These are phyloP conservation scores for Eristalis arbustorum DNA, from an alignment of 2,888 invertebrate species.

Conservation along the genomic window DNA sequence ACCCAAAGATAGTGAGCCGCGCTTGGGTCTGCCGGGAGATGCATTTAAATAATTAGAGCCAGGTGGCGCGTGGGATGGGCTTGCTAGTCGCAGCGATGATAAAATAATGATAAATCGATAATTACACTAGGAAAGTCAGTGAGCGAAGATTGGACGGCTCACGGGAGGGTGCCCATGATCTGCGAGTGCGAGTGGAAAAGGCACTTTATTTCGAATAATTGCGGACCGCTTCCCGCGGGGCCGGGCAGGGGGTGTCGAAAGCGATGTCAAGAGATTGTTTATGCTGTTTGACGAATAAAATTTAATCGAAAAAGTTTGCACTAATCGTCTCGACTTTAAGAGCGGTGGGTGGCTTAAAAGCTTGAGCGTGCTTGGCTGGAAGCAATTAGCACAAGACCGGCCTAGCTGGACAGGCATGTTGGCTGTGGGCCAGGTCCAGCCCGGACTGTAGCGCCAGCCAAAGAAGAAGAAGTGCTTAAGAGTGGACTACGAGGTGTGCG, in stretches of 20 bases:
- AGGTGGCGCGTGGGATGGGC: slow-evolving; percentile 66
- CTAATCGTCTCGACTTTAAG: slow-evolving; percentile 17
- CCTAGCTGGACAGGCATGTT: too few species aligned
- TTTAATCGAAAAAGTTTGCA: slow-evolving; percentile 60
- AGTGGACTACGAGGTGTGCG: too few species aligned
- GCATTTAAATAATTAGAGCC: slow-evolving; percentile 70
- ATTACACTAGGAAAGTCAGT: slow-evolving; percentile 54
- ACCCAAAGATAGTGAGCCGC: slow-evolving; percentile 27
- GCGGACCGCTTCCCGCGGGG: slow-evolving; percentile 47
- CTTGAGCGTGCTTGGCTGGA: too few species aligned
- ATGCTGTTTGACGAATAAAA: slow-evolving; percentile 52
- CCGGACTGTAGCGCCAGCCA: too few species aligned
- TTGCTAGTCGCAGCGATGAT: slow-evolving; percentile 32
- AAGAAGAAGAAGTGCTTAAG: too few species aligned
- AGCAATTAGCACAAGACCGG: too few species aligned
- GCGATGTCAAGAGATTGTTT: slow-evolving; percentile 44
- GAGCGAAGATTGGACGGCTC: slow-evolving; percentile 27
- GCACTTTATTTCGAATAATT: slow-evolving; percentile 55
- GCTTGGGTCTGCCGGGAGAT: slow-evolving; percentile 17
- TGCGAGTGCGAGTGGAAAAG: slow-evolving; percentile 12
- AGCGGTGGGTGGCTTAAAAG: neutral
- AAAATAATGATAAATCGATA: slow-evolving; percentile 68
- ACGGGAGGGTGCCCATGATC: slow-evolving; percentile 1
- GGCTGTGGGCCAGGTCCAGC: too few species aligned
- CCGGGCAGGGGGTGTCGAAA: slow-evolving; percentile 35